phyloP scores from a whole-genome alignment of 2,888 invertebrate species.

The Schizotus pectinicornis region DNA sequence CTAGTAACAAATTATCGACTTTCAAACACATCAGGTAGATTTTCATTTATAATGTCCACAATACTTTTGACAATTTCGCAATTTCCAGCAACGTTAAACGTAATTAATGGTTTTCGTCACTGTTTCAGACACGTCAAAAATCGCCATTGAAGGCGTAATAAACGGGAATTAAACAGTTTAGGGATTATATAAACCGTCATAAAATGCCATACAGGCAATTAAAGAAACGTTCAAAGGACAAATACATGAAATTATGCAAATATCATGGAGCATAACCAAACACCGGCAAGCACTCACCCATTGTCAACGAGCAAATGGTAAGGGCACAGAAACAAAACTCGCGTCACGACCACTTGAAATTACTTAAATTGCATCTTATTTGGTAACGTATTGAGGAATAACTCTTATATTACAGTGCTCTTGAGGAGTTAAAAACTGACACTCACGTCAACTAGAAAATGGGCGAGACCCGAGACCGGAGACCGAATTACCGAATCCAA shows the following conservation, averaged over 20 bases:
- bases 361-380: conserved; percentile 38
- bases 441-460: conserved; percentile 49
- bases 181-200: conserved; percentile 3
- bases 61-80: not conserved
- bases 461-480: conserved; percentile 56
- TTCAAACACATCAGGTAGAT: not conserved
- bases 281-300: conserved; percentile 48
- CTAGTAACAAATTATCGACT: conserved; percentile 30
- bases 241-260: conserved; percentile 29
- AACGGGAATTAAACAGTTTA: conserved; percentile 9
- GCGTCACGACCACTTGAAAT: conserved; percentile 20
- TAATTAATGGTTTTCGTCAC: conserved; percentile 9
- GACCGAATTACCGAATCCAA: too few relatives aligned
- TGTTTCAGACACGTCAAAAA: not conserved
- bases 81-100: not conserved
- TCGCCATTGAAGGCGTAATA: conserved; percentile 3
- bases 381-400: conserved; percentile 38
- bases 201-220: conserved; percentile 13
- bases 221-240: conserved; percentile 20
- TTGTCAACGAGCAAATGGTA: conserved; percentile 39
- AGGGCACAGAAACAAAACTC: conserved; percentile 11
- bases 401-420: conserved; percentile 29
- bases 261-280: conserved; percentile 35
- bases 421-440: conserved; percentile 46
- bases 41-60: not conserved